Evolutionary conservation across 2,888 invertebrate species (phyloP).

Genomic region (Hymenopus coronatus): DNA sequence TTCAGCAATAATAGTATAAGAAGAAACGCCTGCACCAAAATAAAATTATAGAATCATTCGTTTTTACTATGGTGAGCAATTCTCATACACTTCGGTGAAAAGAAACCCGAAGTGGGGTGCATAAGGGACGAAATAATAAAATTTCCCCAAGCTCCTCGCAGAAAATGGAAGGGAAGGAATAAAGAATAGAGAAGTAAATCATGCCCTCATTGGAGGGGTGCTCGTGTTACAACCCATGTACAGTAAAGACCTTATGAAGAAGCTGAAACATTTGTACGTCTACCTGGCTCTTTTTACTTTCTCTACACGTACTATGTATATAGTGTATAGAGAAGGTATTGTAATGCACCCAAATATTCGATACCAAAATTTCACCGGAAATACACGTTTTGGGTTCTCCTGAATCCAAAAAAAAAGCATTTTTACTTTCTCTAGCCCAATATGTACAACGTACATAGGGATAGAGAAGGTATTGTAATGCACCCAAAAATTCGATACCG

Average conservation of each 20-base stretch:
- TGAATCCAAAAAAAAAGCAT: too few species aligned
- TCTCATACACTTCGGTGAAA: neutral
- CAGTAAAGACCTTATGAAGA: constrained; percentile 30
- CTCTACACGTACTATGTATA: too few species aligned
- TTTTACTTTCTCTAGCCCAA: too few species aligned
- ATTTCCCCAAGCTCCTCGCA: neutral
- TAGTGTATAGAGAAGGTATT: too few species aligned
- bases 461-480: too few species aligned
- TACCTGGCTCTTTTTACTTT: too few species aligned
- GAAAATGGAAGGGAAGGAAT: neutral
- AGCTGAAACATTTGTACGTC: neutral
- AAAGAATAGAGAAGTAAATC: constrained; percentile 21
- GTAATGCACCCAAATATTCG: too few species aligned
- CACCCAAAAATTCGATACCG: too few species aligned
- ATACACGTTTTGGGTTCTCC: too few species aligned
- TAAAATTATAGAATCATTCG: constrained; percentile 20
- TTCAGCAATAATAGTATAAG: neutral
- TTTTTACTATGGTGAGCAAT: constrained; percentile 20
- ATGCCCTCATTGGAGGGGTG: constrained; percentile 7
- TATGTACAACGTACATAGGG: too few species aligned
- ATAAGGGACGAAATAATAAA: neutral
- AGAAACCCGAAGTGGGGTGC: neutral
- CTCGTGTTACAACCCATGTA: constrained; percentile 22
- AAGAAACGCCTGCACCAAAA: neutral
- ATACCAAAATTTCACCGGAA: too few species aligned